Base-by-base conservation (phyloP, 2,113 vertebrate species). In the Dissostichus mawsoni region DNA sequence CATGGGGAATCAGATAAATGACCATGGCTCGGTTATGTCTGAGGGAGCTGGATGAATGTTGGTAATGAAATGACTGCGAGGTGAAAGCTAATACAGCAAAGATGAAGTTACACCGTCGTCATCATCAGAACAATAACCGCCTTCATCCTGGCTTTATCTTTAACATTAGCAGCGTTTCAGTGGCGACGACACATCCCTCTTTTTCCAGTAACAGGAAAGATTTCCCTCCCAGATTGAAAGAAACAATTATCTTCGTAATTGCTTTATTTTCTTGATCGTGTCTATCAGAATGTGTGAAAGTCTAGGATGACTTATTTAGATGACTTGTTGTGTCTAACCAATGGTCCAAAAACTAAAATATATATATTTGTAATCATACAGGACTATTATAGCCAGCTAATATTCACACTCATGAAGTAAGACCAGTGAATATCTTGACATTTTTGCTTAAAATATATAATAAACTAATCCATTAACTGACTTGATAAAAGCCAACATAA, bases 41-140 rank as follows among this genome's bases (percentile, higher is more conserved):
- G 57, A 55, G 62, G 76, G 48, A 75, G 18, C n/a, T 1, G 41
- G n/a, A 52, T 59, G 66, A 41, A 41, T 78, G 76, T 14, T 68
- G 62, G 55, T 85, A 65, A 69, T 52, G 73, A 69, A 74, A 74
- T 55, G 33, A 62, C 33, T 52, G 70, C 61, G 80, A 81, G 55
- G 50, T 74, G 61, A 82, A 79, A 77, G 61, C 61, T 72, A 82
- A 85, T 29, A 63, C 33, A 73, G 74, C 62, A 36, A 45, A 74
- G 78, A 81, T 89, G 47, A 78, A 29, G 44, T 90, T 89, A 78
- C 58, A 59, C 47, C 50, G 8, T 25, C 65, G 8, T 25, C 65
- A 77, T 87, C 81, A 79, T 86, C 87, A 72, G 5, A 41, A 48
- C 41, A 51, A 79, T 66, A 25, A 48, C 9, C 67, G 36, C 13